Base-by-base conservation (phyloP, 2,113 vertebrate genomes). In the Hirundichthys speculiger region DNA sequence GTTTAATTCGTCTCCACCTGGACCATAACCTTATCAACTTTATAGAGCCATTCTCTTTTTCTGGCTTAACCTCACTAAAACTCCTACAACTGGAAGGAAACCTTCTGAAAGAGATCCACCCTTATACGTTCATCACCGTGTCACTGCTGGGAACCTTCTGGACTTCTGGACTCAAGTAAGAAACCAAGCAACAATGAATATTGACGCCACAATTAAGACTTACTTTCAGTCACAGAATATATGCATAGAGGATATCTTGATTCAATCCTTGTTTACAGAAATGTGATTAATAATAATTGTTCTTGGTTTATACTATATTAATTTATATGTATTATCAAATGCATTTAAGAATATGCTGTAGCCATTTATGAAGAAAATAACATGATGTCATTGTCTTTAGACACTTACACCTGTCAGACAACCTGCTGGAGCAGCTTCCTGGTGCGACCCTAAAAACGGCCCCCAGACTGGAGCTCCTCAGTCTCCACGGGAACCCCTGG, bases 51-150 rank as follows among this genome's bases (percentile, higher is more conserved):
- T 91, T 92, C 75, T 86, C 91, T 30, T 94, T 94, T 67, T 86
- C 80, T 9, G 90, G 93, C 27, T 73, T 94, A 27, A 86, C 82
- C 16, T 90, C 92, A 13, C 86, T 94, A 9, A 93, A 91, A 60
- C 86, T 93, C 3, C 85, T 94, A 34, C 93, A 94, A 74, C 86
- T 94, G 77, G 93, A 94, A 49, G 89, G 91, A 13, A 94, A 94
- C 78, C 71, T 74, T 52, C 83, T 94, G 19, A 83, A 82, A 69
- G 90, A 94, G 22, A 75, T 94, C 53, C 93, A 94, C 73, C 90
- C 93, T 24, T 91, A 93, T 64, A 88, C 92, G 46, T 94, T 94
- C 58, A 89, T 93, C 47, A 94, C 93, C 0, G 55, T 94, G 54
- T 92, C 91, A n/a, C 15, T 93, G 2, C 80, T 94, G 5, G 92